Conservation (phyloP, 2,797 vertebrate species). For the Propithecus deckenii region DNA sequence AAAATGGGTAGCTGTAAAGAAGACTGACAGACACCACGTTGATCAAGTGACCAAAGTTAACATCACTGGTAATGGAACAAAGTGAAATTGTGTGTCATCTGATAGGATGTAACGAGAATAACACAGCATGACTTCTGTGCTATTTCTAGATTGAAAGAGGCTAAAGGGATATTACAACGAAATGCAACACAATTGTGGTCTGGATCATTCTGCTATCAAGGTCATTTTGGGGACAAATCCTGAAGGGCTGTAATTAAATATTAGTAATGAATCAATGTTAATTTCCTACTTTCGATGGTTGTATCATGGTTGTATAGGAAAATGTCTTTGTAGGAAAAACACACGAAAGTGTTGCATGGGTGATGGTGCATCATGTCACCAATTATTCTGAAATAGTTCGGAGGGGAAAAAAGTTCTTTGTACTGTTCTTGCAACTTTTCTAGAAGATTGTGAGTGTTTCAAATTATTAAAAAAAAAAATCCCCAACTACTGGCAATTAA, state of each 20-base stretch:
- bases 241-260: neutral
- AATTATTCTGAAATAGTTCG: neutral
- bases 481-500: neutral
- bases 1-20: neutral
- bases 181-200: neutral
- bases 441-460: neutral
- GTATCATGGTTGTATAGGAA: neutral
- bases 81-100: neutral
- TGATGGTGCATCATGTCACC: neutral
- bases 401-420: neutral
- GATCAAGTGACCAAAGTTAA: neutral
- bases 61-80: neutral
- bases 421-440: neutral
- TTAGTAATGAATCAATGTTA: neutral
- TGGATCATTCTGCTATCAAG: neutral
- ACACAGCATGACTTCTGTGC: neutral
- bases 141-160: neutral
- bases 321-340: neutral
- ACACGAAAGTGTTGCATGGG: neutral
- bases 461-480: neutral
- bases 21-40: neutral
- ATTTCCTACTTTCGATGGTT: neutral
- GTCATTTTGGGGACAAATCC: neutral
- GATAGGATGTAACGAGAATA: neutral
- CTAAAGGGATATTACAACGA: neutral